Evolutionary conservation across 2,113 vertebrate species (phyloP).

Genomic region (Bufo bufo): DNA sequence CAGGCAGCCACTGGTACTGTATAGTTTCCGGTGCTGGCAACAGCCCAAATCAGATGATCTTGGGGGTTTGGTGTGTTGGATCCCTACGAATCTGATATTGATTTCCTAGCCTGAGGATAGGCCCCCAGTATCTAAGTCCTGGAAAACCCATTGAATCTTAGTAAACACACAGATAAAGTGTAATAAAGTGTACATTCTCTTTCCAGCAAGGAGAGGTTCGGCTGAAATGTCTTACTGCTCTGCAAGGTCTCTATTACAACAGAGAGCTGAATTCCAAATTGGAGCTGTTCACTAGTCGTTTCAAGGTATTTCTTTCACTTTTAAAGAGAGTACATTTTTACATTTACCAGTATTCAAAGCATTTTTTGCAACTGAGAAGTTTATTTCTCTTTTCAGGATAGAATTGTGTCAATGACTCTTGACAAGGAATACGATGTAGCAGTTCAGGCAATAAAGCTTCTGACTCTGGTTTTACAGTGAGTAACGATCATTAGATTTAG

Average conservation of each 20-base stretch:
- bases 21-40: too few species aligned
- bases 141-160: too few species aligned
- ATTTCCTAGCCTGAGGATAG: too few species aligned
- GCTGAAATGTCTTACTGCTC: constrained; percentile 96
- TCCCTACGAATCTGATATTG: too few species aligned
- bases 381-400: constrained; percentile 78
- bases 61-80: too few species aligned
- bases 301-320: constrained; percentile 83
- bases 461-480: constrained; percentile 98
- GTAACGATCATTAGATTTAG: constrained; percentile 61
- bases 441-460: constrained; percentile 98
- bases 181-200: neutral
- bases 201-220: constrained; percentile 97
- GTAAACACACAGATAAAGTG: too few species aligned
- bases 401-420: constrained; percentile 98
- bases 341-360: neutral
- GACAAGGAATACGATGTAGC: constrained; percentile 99
- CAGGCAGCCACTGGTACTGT: too few species aligned
- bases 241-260: constrained; percentile 98
- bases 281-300: constrained; percentile 98
- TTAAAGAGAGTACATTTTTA: neutral
- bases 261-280: constrained; percentile 97
- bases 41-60: too few species aligned
- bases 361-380: constrained; percentile 37
- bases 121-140: too few species aligned